phyloP scores from a whole-genome alignment of 2,888 invertebrate genomes.

The Plebejus melissa region DNA sequence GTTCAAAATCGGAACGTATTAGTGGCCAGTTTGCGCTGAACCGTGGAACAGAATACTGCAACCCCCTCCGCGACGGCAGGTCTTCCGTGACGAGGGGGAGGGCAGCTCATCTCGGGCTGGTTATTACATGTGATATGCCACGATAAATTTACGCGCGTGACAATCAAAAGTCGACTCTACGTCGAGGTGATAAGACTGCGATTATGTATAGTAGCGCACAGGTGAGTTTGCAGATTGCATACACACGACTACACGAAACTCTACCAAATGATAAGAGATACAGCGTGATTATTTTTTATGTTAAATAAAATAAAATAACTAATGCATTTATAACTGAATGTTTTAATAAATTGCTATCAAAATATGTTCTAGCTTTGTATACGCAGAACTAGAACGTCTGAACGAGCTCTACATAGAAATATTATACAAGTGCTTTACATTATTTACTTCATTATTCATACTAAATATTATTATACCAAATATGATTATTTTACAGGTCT shows the following conservation, averaged over 20 bases:
- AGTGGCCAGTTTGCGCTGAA: slow-evolving; percentile 43
- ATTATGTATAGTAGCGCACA: slow-evolving; percentile 31
- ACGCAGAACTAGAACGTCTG: neutral
- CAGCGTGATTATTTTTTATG: slow-evolving; percentile 44
- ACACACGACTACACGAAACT: slow-evolving; percentile 47
- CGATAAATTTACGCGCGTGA: slow-evolving; percentile 32
- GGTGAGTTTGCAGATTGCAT: slow-evolving; percentile 54
- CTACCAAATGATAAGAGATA: slow-evolving; percentile 68
- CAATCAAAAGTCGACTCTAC: slow-evolving; percentile 39
- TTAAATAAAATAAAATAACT: neutral
- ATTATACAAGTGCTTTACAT: too few relatives aligned
- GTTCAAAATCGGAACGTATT: slow-evolving; percentile 64
- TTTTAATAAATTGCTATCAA: neutral
- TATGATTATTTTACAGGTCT: too few relatives aligned
- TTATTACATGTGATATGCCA: slow-evolving; percentile 39
- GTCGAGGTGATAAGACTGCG: slow-evolving; percentile 28
- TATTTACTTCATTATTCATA: too few relatives aligned
- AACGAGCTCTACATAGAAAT: neutral
- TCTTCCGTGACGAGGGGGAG: slow-evolving; percentile 38
- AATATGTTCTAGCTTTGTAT: neutral
- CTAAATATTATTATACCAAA: too few relatives aligned
- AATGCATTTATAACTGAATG: neutral
- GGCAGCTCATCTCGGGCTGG: slow-evolving; percentile 46
- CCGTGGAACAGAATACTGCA: slow-evolving; percentile 43
- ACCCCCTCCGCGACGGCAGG: slow-evolving; percentile 36